Conservation (phyloP, 2,888 invertebrate species). For the Enoplolaimus lenunculus region DNA sequence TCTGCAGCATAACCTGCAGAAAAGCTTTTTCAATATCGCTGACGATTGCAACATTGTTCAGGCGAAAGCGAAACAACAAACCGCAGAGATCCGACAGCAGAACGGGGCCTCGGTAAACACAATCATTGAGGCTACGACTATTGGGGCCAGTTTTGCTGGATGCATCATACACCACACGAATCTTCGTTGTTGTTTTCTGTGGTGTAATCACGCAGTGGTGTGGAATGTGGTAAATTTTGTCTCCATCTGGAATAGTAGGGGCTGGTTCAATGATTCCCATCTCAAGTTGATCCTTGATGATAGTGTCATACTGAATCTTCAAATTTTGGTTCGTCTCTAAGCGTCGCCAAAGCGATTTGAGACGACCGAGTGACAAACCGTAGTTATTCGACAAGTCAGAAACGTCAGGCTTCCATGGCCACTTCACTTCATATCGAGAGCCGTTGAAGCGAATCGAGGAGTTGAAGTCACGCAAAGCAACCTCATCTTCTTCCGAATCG, state of each 20-base stretch:
- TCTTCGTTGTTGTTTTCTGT: constrained; percentile 24
- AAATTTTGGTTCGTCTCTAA: not conserved
- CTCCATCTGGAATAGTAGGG: not conserved
- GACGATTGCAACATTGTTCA: constrained; percentile 11
- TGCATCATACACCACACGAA: constrained; percentile 29
- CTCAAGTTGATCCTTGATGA: constrained; percentile 10
- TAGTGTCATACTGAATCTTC: not conserved
- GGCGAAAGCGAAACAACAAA: constrained; percentile 15
- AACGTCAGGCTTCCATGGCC: not conserved
- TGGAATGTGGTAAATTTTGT: constrained; percentile 24
- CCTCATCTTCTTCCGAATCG: constrained; percentile 9
- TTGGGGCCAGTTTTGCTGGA: constrained; percentile 27
- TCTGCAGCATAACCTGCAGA: constrained; percentile 25
- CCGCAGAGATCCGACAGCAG: constrained; percentile 22
- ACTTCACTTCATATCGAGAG: constrained; percentile 7
- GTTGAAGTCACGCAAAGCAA: constrained; percentile 3
- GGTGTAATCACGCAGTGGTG: constrained; percentile 19
- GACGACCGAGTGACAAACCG: constrained; percentile 4
- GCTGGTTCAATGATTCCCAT: constrained; percentile 9
- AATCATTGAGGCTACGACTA: constrained; percentile 25
- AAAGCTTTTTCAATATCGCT: constrained; percentile 30
- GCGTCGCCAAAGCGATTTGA: constrained; percentile 4
- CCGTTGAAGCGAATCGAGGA: not conserved
- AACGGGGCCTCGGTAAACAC: constrained; percentile 25
- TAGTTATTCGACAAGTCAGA: not conserved